Conservation (phyloP, 2,797 vertebrate genomes). For the Pseudochirops corinnae region DNA sequence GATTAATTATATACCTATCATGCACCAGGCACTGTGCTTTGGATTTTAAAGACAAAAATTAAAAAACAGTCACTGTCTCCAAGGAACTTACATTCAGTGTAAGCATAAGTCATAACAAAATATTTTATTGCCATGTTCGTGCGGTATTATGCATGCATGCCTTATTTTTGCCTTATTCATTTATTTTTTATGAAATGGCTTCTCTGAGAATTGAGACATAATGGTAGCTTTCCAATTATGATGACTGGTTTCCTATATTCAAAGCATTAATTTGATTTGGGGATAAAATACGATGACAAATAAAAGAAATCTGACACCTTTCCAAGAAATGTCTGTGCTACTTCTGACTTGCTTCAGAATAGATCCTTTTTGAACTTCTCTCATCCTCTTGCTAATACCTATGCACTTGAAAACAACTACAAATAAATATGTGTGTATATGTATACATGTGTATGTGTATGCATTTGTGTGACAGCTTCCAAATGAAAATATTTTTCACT, state of each 20-base stretch:
- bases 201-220: constrained; percentile 53
- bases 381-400: constrained; percentile 26
- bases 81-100: neutral
- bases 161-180: neutral
- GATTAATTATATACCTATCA: neutral
- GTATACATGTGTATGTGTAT: constrained; percentile 17
- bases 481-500: constrained; percentile 79
- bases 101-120: neutral
- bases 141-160: constrained; percentile 52
- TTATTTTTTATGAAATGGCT: constrained; percentile 5
- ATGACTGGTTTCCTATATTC: constrained; percentile 4
- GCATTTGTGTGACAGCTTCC: constrained; percentile 63
- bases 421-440: constrained; percentile 61
- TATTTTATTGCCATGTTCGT: constrained; percentile 13
- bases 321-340: neutral
- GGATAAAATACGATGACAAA: constrained; percentile 30
- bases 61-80: neutral
- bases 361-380: constrained; percentile 53
- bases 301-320: constrained; percentile 33
- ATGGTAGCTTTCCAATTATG: constrained; percentile 23
- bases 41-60: neutral
- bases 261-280: constrained; percentile 19
- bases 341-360: constrained; percentile 56
- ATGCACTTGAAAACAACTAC: constrained; percentile 37
- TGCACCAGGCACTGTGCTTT: neutral